Conservation (phyloP, 2,797 vertebrate genomes). For the Pseudomugil tenellus region DNA sequence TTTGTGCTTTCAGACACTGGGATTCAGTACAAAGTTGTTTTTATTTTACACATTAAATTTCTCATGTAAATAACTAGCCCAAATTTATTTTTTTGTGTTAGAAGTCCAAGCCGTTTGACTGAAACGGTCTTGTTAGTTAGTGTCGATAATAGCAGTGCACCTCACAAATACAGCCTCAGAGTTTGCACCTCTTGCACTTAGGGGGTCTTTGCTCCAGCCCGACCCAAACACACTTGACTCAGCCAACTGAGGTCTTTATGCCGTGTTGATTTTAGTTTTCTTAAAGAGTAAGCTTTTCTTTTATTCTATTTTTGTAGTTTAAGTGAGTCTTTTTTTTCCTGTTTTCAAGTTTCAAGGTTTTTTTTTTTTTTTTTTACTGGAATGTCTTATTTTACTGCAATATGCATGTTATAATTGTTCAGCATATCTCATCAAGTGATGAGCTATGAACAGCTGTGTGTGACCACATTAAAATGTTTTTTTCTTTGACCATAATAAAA, state of each 20-base stretch:
- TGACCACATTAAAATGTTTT: slow-evolving; percentile 45
- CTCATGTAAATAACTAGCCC: slow-evolving; percentile 39
- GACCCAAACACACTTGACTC: slow-evolving; percentile 60
- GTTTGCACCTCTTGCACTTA: slow-evolving; percentile 72
- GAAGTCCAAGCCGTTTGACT: slow-evolving; percentile 45
- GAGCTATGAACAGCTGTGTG: slow-evolving; percentile 49
- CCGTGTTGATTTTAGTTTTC: slow-evolving; percentile 36
- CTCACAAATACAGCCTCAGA: slow-evolving; percentile 58
- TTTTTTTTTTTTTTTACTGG: slow-evolving; percentile 43
- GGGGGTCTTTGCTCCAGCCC: slow-evolving; percentile 41
- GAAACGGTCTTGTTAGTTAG: slow-evolving; percentile 23
- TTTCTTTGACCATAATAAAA: slow-evolving; percentile 68
- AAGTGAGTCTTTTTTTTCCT: slow-evolving; percentile 27
- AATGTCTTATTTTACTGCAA: slow-evolving; percentile 39
- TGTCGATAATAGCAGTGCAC: slow-evolving; percentile 48
- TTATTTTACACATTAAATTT: slow-evolving; percentile 46
- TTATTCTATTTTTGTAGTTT: slow-evolving; percentile 36
- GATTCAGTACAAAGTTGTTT: slow-evolving; percentile 47
- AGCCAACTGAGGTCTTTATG: slow-evolving; percentile 59
- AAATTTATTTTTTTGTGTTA: slow-evolving; percentile 38
- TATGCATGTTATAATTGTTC: slow-evolving; percentile 32
- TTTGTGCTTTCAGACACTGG: slow-evolving; percentile 62
- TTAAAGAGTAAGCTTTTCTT: slow-evolving; percentile 17
- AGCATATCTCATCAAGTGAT: slow-evolving; percentile 29
- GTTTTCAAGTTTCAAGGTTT: neutral